Percentiles rank a stretch among this genome's conserved stretches.
Evolutionary conservation across 2,113 vertebrate species (phyloP).

Genomic region (Limnothrissa miodon): DNA sequence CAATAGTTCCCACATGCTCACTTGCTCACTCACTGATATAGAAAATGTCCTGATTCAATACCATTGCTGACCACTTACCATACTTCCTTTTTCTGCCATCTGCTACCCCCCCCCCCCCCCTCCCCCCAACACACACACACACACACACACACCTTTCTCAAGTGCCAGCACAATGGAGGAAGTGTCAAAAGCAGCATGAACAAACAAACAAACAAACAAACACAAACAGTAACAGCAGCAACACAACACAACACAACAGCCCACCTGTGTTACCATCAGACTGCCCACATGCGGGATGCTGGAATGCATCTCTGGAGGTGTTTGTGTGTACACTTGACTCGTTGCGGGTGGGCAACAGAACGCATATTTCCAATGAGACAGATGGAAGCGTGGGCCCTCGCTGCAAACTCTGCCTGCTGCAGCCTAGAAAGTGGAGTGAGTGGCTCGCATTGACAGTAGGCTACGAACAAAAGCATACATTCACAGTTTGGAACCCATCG

Average conservation of each 20-base stretch:
- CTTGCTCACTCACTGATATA: neutral
- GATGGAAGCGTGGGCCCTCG: slow-evolving; percentile 26
- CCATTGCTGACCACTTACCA: neutral
- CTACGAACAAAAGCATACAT: slow-evolving; percentile 14
- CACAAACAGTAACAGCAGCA: neutral
- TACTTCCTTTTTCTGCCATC: neutral
- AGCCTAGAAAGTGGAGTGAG: slow-evolving; percentile 15
- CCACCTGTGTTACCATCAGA: neutral
- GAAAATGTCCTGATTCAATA: neutral
- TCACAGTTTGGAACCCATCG: slow-evolving; percentile 24
- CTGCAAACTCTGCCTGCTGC: slow-evolving; percentile 20
- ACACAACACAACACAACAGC: neutral
- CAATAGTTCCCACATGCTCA: neutral
- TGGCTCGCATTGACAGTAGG: slow-evolving; percentile 25
- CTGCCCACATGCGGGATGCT: neutral
- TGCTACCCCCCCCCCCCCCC: neutral
- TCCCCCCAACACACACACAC: neutral
- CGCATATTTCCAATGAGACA: slow-evolving; percentile 28
- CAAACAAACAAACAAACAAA: neutral
- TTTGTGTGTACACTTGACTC: neutral
- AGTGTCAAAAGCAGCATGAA: neutral
- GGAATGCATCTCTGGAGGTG: neutral
- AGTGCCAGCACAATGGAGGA: neutral
- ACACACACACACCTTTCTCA: neutral
- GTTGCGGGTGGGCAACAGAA: slow-evolving; percentile 30